Conservation (phyloP, 2,888 invertebrate species). For the Zhuqinia jingwanae region DNA sequence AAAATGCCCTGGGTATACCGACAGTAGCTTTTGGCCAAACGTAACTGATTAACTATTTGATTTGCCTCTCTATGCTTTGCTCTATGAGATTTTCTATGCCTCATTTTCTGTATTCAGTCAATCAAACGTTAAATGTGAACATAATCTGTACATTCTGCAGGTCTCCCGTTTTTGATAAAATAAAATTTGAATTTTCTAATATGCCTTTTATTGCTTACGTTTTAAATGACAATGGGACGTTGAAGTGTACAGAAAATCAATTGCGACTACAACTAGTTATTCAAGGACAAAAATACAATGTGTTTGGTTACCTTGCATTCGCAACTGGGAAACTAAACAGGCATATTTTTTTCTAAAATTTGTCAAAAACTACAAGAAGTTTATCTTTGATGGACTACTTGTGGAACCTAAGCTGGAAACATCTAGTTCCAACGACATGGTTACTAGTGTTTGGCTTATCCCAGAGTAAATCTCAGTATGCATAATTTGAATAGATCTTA, state of each 20-base stretch:
- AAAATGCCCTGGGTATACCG: neutral
- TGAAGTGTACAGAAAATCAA: neutral
- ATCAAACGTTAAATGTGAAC: neutral
- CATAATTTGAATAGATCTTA: too few species aligned
- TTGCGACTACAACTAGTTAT: neutral
- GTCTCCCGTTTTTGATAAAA: neutral
- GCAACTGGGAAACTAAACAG: neutral
- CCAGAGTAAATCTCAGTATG: too few species aligned
- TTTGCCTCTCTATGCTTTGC: neutral
- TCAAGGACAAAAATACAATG: neutral
- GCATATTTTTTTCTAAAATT: neutral
- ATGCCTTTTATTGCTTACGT: neutral
- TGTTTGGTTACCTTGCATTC: neutral
- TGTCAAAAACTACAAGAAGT: neutral
- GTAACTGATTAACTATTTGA: too few species aligned
- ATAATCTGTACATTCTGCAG: neutral
- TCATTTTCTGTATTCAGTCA: neutral
- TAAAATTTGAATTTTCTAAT: neutral
- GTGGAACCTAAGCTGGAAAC: neutral
- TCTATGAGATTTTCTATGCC: neutral
- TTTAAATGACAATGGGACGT: neutral
- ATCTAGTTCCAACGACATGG: too few species aligned
- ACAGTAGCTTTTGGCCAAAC: neutral
- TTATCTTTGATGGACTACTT: neutral
- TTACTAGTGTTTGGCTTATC: too few species aligned